These are phyloP conservation scores for Enteromius fasciolatus DNA, from an alignment of 2,797 vertebrate genomes.

Conservation along the genomic window DNA sequence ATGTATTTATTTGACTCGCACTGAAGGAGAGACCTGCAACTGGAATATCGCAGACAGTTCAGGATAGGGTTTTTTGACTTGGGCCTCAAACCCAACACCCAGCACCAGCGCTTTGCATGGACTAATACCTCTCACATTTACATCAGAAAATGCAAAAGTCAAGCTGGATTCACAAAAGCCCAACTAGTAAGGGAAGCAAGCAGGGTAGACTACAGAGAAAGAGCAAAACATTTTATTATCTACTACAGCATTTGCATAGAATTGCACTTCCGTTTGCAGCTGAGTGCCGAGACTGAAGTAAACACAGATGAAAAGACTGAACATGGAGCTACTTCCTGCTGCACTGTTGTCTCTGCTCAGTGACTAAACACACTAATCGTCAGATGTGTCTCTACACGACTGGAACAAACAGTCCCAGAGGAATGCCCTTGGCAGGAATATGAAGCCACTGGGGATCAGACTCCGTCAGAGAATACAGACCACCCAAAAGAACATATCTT, in stretches of 20 bases:
- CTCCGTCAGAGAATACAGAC: slow-evolving; percentile 61
- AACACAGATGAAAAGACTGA: slow-evolving; percentile 28
- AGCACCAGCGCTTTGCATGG: not conserved
- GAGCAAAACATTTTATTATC: not conserved
- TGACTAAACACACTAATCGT: not conserved
- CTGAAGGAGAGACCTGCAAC: not conserved
- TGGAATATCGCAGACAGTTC: not conserved
- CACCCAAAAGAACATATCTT: slow-evolving; percentile 35
- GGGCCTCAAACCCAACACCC: not conserved
- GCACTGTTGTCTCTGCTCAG: not conserved
- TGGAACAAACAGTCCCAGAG: slow-evolving; percentile 65
- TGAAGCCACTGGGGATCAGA: slow-evolving; percentile 21
- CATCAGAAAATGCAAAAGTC: not conserved
- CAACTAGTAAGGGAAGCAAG: not conserved
- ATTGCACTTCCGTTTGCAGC: not conserved
- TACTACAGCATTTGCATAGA: not conserved
- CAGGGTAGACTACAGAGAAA: not conserved
- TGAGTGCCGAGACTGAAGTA: not conserved
- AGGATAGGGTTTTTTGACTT: not conserved
- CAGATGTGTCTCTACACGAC: slow-evolving; percentile 70
- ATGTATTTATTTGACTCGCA: not conserved
- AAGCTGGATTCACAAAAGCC: not conserved
- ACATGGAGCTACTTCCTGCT: not conserved
- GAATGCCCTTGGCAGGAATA: slow-evolving; percentile 70
- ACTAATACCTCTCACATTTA: not conserved